These are phyloP conservation scores for Lepidurus arcticus DNA, from an alignment of 1,140 invertebrate genomes.

Conservation along the genomic window DNA sequence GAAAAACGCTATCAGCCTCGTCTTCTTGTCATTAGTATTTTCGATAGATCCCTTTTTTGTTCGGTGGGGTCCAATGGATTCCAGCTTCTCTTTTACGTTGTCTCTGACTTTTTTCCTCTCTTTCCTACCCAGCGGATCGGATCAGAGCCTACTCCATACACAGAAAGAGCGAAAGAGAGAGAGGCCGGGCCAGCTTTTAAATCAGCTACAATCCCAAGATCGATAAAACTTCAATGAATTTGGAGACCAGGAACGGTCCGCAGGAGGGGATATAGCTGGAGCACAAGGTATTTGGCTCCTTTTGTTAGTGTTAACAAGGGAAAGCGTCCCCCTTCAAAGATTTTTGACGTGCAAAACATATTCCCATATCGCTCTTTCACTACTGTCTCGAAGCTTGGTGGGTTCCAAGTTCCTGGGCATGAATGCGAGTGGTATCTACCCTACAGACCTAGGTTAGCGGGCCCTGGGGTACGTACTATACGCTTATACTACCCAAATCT, in stretches of 20 bases:
- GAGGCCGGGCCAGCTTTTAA: background rate
- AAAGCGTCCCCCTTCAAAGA: background rate
- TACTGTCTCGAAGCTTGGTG: background rate
- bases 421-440: too few species aligned
- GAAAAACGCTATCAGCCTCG: background rate
- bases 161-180: background rate
- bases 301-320: slow-evolving; percentile 10
- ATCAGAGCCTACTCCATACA: background rate
- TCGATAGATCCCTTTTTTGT: background rate
- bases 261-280: background rate
- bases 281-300: slow-evolving; percentile 7
- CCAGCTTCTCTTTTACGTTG: background rate
- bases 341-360: slow-evolving; percentile 13
- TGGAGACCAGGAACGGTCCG: background rate
- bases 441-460: too few species aligned
- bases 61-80: background rate
- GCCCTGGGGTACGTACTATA: too few species aligned
- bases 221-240: slow-evolving; percentile 22
- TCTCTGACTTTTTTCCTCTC: background rate
- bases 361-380: background rate
- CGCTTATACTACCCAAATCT: too few species aligned
- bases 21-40: background rate
- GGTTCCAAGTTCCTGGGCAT: too few species aligned
- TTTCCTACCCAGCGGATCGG: background rate
- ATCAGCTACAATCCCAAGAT: slow-evolving; percentile 12